These are phyloP conservation scores for Nothoprocta pentlandii DNA, from an alignment of 2,113 vertebrate genomes.

Conservation along the genomic window DNA sequence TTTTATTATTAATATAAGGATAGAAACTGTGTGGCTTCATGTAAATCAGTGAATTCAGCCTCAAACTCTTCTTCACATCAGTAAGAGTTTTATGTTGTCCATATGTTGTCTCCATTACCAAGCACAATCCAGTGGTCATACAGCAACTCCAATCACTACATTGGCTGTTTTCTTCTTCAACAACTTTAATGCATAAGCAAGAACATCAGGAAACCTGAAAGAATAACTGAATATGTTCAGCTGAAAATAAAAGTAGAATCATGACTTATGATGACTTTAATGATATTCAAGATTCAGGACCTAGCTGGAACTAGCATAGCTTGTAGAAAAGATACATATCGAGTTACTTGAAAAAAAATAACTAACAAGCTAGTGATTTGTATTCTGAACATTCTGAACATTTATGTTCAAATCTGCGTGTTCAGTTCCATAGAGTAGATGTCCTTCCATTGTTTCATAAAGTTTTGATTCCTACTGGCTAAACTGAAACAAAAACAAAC, in stretches of 20 bases:
- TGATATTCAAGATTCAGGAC: neutral
- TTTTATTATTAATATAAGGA: rapidly evolving
- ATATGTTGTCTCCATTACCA: neutral
- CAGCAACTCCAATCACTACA: neutral
- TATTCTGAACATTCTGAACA: neutral
- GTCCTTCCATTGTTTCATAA: neutral
- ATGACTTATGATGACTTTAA: neutral
- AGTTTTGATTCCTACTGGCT: neutral
- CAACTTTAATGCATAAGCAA: neutral
- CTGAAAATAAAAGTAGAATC: neutral
- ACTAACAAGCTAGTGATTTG: neutral
- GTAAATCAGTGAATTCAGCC: neutral
- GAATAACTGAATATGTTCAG: neutral
- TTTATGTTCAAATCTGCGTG: neutral
- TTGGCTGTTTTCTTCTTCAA: neutral
- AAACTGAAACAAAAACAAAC: neutral
- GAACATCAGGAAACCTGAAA: neutral
- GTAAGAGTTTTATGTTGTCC: neutral
- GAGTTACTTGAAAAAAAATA: neutral
- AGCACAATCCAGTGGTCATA: neutral
- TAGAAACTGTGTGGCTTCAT: neutral
- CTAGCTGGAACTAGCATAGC: neutral
- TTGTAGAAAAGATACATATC: neutral
- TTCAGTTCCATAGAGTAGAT: neutral
- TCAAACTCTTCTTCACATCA: neutral